These are phyloP conservation scores for Himalopsyche kuldschensis DNA, from an alignment of 2,888 invertebrate species.

Conservation along the genomic window DNA sequence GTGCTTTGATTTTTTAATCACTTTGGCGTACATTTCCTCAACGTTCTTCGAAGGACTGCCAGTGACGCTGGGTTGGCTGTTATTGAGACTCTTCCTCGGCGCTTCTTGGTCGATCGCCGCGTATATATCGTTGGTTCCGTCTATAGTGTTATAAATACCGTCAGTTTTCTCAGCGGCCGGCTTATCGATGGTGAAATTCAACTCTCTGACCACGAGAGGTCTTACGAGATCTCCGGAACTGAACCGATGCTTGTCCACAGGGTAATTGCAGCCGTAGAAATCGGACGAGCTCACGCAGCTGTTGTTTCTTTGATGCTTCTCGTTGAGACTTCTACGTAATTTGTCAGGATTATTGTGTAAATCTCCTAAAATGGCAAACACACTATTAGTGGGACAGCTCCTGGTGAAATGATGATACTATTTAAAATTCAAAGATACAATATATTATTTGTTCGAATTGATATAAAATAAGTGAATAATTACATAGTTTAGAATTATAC, in stretches of 20 bases:
- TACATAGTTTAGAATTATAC: no score
- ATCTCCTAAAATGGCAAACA: slow-evolving; percentile 47
- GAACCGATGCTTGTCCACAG: slow-evolving; percentile 57
- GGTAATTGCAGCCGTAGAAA: slow-evolving; percentile 60
- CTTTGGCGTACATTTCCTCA: slow-evolving; percentile 92
- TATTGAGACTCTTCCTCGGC: slow-evolving; percentile 49
- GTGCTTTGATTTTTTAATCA: slow-evolving; percentile 70
- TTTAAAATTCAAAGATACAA: no score
- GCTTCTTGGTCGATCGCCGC: slow-evolving; percentile 35
- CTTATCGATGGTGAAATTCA: slow-evolving; percentile 54
- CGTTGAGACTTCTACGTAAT: slow-evolving; percentile 55
- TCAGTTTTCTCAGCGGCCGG: slow-evolving; percentile 46
- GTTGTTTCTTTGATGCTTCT: slow-evolving; percentile 58
- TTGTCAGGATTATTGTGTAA: slow-evolving; percentile 56
- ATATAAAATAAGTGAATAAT: no score
- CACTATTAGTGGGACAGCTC: neutral
- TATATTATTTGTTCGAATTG: no score
- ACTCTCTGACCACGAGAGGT: slow-evolving; percentile 54
- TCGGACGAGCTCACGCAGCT: slow-evolving; percentile 60
- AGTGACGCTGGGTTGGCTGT: slow-evolving; percentile 48
- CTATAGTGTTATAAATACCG: slow-evolving; percentile 51
- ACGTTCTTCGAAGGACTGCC: slow-evolving; percentile 69
- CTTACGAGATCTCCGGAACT: slow-evolving; percentile 57
- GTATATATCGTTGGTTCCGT: slow-evolving; percentile 44
- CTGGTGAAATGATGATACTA: no score